Percentiles rank a stretch among this genome's conserved stretches.
Conservation (phyloP, 1,140 invertebrate species). For the Hylaeus anthracinus region DNA sequence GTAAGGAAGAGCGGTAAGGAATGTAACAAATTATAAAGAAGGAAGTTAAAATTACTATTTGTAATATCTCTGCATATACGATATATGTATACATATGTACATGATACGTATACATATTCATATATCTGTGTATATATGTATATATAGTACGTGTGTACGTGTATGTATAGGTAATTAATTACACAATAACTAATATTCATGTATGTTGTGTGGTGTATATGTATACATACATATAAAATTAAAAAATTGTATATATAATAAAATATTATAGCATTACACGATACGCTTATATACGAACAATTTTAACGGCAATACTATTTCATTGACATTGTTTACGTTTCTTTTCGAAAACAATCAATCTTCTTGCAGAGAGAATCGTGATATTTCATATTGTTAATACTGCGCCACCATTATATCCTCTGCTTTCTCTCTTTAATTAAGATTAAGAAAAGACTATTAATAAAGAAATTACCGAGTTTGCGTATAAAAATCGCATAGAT, state of each 20-base stretch:
- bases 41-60: conserved; percentile 39
- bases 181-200: conserved; percentile 30
- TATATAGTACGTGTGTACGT: conserved; percentile 32
- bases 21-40: conserved; percentile 30
- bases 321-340: conserved; percentile 42
- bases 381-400: conserved; percentile 23
- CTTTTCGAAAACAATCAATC: conserved; percentile 41
- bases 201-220: conserved; percentile 34
- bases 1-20: not conserved
- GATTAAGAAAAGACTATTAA: conserved; percentile 9
- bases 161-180: conserved; percentile 22
- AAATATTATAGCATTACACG: conserved; percentile 36
- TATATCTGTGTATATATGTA: conserved; percentile 31
- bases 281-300: conserved; percentile 39
- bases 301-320: conserved; percentile 44
- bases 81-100: conserved; percentile 22
- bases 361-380: conserved; percentile 13
- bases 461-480: conserved; percentile 26
- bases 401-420: not conserved
- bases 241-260: conserved; percentile 36
- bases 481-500: conserved; percentile 35
- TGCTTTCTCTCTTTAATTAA: not conserved
- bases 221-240: conserved; percentile 41
- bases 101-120: conserved; percentile 1
- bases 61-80: conserved; percentile 43